These are phyloP conservation scores for Aplysina aerophoba DNA, from an alignment of 37 sponge, comb jelly and placozoan species.

Conservation along the genomic window DNA sequence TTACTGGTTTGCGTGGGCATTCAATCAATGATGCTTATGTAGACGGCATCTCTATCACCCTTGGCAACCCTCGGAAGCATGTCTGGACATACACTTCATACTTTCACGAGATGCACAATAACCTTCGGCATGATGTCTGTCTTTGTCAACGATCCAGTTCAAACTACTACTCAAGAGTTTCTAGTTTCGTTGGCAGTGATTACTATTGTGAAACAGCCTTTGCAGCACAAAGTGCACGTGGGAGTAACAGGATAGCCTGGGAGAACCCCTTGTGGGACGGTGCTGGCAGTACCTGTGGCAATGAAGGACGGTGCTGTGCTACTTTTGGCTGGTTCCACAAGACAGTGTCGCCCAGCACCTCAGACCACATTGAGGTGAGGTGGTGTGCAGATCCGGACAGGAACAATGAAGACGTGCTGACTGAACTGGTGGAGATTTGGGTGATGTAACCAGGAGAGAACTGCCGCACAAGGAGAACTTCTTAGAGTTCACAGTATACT, in stretches of 20 bases:
- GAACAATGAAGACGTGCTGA: conserved; percentile 26
- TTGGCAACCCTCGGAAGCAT: conserved; percentile 32
- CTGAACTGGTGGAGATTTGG: conserved; percentile 23
- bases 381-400: conserved; percentile 17
- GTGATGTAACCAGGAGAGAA: no score
- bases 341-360: not conserved
- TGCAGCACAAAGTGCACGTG: not conserved
- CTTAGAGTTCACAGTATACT: no score
- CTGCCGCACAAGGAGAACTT: no score
- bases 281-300: not conserved
- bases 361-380: conserved; percentile 38
- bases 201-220: conserved; percentile 46
- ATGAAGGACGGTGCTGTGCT: conserved; percentile 9
- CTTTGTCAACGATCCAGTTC: not conserved
- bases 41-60: conserved; percentile 31
- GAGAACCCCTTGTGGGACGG: conserved; percentile 28
- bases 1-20: not conserved
- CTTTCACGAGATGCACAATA: not conserved
- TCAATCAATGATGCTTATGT: conserved; percentile 29
- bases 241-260: no score
- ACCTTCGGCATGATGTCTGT: not conserved
- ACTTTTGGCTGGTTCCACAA: conserved; percentile 29
- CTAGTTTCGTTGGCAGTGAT: conserved; percentile 27
- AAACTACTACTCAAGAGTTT: not conserved
- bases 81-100: conserved; percentile 23